These are phyloP conservation scores for Troglohyphantes excavatus DNA, from an alignment of 2,888 invertebrate species.

Conservation along the genomic window DNA sequence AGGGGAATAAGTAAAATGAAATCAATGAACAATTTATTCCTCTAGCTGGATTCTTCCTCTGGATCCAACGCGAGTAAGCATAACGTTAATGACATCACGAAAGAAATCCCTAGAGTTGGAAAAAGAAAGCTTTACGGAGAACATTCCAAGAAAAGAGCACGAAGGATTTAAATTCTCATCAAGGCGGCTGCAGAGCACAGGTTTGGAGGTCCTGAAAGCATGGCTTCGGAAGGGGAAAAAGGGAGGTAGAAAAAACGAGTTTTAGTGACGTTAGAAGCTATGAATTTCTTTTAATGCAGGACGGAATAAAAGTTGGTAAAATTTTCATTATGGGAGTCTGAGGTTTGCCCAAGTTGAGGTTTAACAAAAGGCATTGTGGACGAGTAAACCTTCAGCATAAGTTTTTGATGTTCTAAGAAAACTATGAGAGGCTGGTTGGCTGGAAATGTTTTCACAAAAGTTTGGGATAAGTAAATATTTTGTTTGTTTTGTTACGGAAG, in stretches of 20 bases:
- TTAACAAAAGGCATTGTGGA: no score
- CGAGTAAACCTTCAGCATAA: no score
- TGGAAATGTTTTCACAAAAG: no score
- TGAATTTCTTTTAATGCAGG: background rate
- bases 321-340: background rate
- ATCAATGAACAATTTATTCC: background rate
- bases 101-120: constrained; percentile 13
- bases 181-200: background rate
- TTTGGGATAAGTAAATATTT: no score
- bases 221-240: no score
- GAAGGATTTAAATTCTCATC: constrained; percentile 15
- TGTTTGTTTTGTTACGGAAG: no score
- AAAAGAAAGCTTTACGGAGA: constrained; percentile 18
- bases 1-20: background rate
- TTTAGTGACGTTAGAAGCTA: background rate
- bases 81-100: constrained; percentile 12
- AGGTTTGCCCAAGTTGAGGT: no score
- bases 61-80: background rate
- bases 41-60: background rate
- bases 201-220: background rate
- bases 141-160: constrained; percentile 8
- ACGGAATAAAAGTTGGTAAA: background rate
- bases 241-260: background rate
- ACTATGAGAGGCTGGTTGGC: no score
- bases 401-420: no score